Percentiles rank a stretch among this genome's conserved stretches.
phyloP scores from a whole-genome alignment of 1,140 invertebrate genomes.

The Notospermus geniculatus region DNA sequence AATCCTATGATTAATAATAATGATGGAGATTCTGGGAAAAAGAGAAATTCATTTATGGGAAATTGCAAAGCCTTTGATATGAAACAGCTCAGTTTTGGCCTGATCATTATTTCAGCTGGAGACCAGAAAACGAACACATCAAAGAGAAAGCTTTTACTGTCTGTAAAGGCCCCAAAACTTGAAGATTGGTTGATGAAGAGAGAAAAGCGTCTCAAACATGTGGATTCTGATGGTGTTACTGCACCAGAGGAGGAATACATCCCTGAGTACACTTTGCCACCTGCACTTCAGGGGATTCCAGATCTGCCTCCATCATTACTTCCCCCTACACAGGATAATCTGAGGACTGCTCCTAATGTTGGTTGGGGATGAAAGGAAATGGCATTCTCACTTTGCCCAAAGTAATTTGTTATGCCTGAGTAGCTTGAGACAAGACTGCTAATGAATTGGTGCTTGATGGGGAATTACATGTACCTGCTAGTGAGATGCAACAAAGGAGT shows the following conservation, averaged over 20 bases:
- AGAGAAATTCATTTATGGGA: not conserved
- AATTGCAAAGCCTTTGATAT: no score
- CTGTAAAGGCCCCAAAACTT: not conserved
- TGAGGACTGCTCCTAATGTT: not conserved
- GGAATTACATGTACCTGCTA: no score
- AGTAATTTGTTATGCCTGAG: no score
- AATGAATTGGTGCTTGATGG: no score
- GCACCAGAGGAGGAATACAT: not conserved
- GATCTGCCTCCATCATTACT: conserved; percentile 7
- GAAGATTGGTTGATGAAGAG: conserved; percentile 3
- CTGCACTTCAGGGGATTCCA: not conserved
- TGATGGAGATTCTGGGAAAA: not conserved
- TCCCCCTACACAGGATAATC: not conserved
- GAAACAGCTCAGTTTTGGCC: not conserved
- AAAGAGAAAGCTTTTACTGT: not conserved
- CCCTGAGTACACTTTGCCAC: conserved; percentile 1
- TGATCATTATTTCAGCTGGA: not conserved
- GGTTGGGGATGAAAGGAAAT: not conserved
- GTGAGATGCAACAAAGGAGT: no score
- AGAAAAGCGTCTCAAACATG: not conserved
- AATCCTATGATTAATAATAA: not conserved
- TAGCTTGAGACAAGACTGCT: no score
- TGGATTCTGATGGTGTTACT: not conserved
- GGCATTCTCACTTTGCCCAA: no score
- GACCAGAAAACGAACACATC: not conserved